phyloP scores from a whole-genome alignment of 2,113 vertebrate genomes.

The Pachyramphus minor region DNA sequence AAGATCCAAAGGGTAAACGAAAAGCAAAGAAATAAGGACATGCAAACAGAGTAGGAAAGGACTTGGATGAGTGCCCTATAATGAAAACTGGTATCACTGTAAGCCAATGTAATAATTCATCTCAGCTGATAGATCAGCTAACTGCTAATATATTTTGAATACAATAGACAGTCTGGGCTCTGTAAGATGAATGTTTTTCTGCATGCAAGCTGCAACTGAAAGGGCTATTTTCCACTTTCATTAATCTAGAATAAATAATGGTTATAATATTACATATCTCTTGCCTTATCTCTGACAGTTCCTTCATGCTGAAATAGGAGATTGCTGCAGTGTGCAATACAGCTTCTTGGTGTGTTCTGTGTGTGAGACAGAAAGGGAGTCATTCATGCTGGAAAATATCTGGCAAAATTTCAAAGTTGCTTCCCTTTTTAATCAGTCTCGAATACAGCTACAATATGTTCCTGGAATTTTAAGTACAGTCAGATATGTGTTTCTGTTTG shows the following conservation, averaged over 20 bases:
- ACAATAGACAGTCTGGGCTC: slow-evolving; percentile 5
- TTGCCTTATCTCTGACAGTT: slow-evolving; percentile 43
- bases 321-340: not conserved
- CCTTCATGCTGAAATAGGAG: not conserved
- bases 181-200: slow-evolving; percentile 46
- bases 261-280: slow-evolving; percentile 37
- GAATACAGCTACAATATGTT: not conserved
- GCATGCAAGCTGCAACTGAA: slow-evolving; percentile 26
- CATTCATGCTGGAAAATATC: slow-evolving; percentile 15
- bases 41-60: not conserved
- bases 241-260: slow-evolving; percentile 57
- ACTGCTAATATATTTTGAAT: slow-evolving; percentile 42
- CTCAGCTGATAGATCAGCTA: slow-evolving; percentile 42
- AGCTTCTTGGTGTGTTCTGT: not conserved
- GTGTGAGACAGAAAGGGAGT: not conserved
- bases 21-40: slow-evolving; percentile 1
- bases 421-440: slow-evolving; percentile 28
- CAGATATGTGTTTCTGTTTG: not conserved
- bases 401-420: slow-evolving; percentile 28
- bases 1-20: not conserved
- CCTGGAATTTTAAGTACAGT: not conserved
- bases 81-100: slow-evolving; percentile 32
- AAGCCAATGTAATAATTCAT: slow-evolving; percentile 45
- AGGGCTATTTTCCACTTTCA: slow-evolving; percentile 22
- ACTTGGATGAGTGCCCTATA: slow-evolving; percentile 21